These are phyloP conservation scores for Drosophila yooni DNA, from an alignment of 2,888 invertebrate species.

Conservation along the genomic window DNA sequence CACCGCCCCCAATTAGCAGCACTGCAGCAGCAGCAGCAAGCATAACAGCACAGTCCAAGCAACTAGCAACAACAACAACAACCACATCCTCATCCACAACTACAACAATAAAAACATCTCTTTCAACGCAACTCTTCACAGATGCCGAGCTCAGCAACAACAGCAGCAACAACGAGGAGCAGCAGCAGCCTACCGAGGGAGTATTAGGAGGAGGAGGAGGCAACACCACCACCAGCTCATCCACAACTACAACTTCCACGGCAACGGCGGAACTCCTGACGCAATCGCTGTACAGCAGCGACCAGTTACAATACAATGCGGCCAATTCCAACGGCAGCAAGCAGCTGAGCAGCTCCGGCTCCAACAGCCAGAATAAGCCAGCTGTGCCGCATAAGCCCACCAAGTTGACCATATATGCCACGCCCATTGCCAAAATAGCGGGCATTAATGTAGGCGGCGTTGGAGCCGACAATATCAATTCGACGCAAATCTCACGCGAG, in stretches of 20 bases:
- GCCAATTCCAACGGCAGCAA: constrained; percentile 50
- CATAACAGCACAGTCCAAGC: constrained; percentile 69
- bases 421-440: constrained; percentile 87
- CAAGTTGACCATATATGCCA: constrained; percentile 90
- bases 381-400: constrained; percentile 89
- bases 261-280: constrained; percentile 66
- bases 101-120: constrained; percentile 77
- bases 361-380: constrained; percentile 86
- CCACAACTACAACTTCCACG: background rate
- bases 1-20: constrained; percentile 80
- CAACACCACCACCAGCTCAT: constrained; percentile 2
- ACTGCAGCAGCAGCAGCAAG: constrained; percentile 34
- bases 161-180: constrained; percentile 33
- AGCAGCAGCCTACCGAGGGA: constrained; percentile 29
- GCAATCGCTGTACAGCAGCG: constrained; percentile 70
- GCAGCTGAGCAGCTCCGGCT: constrained; percentile 47
- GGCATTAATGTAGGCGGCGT: constrained; percentile 53
- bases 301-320: constrained; percentile 46
- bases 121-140: constrained; percentile 84
- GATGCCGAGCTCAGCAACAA: constrained; percentile 62
- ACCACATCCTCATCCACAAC: constrained; percentile 34
- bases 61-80: constrained; percentile 40
- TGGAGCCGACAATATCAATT: constrained; percentile 83
- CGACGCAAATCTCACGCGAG: constrained; percentile 86
- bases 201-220: background rate